Evolutionary conservation across 2,113 vertebrate genomes (phyloP), one percentile per base, ranked within the genome.

Genomic region (Numida meleagris): DNA sequence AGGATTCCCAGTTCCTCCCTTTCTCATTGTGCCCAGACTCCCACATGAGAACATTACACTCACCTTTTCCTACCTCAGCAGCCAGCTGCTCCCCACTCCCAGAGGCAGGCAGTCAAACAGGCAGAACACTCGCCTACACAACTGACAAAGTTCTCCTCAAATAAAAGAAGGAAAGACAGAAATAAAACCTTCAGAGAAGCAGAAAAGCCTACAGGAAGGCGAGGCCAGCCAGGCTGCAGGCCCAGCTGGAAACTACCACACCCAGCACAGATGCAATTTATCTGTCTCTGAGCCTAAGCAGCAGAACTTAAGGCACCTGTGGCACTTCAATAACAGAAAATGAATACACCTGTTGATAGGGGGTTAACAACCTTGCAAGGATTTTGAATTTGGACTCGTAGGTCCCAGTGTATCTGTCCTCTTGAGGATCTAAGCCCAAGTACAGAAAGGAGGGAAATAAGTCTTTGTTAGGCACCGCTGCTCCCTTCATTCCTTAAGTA

Each of bases 71-170:
- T 73, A 74, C 53, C 42, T 63, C 57, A 65, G 25, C 40, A 50
- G 24, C 38, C 42, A 58, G 12, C n/a, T 29, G 4, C 2, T 88
- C 21, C 12, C 5, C 12, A 21, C 31, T 63, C 61, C 14, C 77
- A 43, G 74, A 6, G 6, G 6, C 3, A 38, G 0, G 0, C 5
- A 1, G 10, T 34, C 34, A 7, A 38, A 7, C 29, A 65, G 4
- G 8, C 51, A n/a, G 33, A 67, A 15, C 4, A 15, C 2, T 72
- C 9, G 24, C 15, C 13, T 10, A 57, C 4, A 55, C n/a, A 2
- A 12, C 6, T 0, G 2, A 3, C 31, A 27, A 70, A 43, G 33
- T 15, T 4, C 14, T 87, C 57, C 45, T 45, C 10, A 70, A 46
- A 70, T 6, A 53, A 50, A 14, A 2, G 16, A 46, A 66, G 5